phyloP scores from a whole-genome alignment of 2,888 invertebrate species.

The Pteria penguin region DNA sequence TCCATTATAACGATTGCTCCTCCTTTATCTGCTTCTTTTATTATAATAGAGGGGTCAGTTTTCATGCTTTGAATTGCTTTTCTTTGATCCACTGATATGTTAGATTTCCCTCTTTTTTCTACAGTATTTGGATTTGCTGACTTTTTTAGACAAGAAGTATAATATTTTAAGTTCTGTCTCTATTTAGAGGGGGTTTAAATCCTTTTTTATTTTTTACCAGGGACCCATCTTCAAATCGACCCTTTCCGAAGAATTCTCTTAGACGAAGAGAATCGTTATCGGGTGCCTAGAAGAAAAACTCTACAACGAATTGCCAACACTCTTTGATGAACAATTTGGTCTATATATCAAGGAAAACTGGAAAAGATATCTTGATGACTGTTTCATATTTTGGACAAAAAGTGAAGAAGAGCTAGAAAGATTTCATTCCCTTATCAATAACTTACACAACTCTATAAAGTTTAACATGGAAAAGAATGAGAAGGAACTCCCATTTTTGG shows the following conservation, averaged over 20 bases:
- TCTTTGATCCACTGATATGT: not conserved
- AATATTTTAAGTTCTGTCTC: no score
- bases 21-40: no score
- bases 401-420: no score
- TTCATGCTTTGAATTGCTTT: not conserved
- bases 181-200: no score
- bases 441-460: not conserved
- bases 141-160: not conserved
- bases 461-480: slow-evolving; percentile 4
- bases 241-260: not conserved
- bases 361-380: no score
- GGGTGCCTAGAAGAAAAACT: no score
- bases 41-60: not conserved
- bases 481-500: no score
- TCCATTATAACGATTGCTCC: no score
- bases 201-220: not conserved
- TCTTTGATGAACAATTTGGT: no score
- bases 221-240: not conserved
- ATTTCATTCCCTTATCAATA: not conserved
- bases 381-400: not conserved
- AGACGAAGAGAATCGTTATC: not conserved
- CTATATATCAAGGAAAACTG: no score
- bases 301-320: no score
- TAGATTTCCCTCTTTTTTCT: no score
- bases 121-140: not conserved